Evolutionary conservation across 2,888 invertebrate genomes (phyloP).

Genomic region (Platynereis dumerilii): DNA sequence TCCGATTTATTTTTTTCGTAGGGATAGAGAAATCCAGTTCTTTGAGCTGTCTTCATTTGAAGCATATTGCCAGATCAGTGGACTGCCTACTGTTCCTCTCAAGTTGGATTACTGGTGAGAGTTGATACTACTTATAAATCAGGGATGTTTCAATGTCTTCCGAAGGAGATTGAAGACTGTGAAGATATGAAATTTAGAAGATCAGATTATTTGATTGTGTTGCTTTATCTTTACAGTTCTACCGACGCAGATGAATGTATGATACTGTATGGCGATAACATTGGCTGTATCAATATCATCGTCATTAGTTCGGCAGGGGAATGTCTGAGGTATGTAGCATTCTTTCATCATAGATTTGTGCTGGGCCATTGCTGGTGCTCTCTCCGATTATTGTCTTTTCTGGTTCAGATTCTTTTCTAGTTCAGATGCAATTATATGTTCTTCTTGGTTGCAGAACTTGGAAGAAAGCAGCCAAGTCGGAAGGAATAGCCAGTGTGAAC

Average conservation of each 20-base stretch:
- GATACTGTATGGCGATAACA: slow-evolving; percentile 62
- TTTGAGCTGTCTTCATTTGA: slow-evolving; percentile 64
- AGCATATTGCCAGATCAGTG: slow-evolving; percentile 63
- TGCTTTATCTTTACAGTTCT: slow-evolving; percentile 44
- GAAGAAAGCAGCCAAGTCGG: slow-evolving; percentile 60
- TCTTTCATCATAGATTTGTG: no score
- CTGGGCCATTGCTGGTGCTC: no score
- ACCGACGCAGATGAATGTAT: slow-evolving; percentile 61
- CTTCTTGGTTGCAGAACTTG: slow-evolving; percentile 48
- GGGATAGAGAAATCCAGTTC: slow-evolving; percentile 64
- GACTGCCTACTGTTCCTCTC: slow-evolving; percentile 61
- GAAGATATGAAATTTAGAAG: no score
- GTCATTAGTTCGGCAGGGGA: slow-evolving; percentile 60
- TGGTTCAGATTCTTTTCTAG: no score
- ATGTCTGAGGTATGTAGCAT: slow-evolving; percentile 52
- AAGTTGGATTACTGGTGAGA: slow-evolving; percentile 61
- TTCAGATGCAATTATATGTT: background rate
- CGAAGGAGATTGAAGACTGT: no score
- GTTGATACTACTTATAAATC: no score
- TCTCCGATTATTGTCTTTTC: no score
- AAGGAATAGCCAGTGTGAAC: slow-evolving; percentile 60
- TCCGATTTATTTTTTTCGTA: no score
- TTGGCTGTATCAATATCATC: slow-evolving; percentile 63
- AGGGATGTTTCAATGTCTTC: no score
- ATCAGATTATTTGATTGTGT: no score